Conservation (phyloP, 2,888 invertebrate species). For the Lochmaea crataegi region DNA sequence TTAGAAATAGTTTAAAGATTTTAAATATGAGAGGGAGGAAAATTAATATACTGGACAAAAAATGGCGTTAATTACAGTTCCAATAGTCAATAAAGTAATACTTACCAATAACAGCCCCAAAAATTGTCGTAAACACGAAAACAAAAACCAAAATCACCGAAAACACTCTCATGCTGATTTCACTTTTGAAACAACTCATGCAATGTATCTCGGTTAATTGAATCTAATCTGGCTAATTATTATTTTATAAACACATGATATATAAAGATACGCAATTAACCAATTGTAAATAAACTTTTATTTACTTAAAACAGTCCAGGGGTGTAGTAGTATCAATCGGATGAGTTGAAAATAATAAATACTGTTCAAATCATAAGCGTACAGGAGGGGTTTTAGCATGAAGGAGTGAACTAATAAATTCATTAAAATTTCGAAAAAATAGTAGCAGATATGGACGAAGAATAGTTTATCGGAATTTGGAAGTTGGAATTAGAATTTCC, state of each 20-base stretch:
- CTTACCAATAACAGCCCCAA: neutral
- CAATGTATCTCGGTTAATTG: slow-evolving; percentile 1
- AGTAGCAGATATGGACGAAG: no score
- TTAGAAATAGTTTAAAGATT: neutral
- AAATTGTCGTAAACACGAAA: neutral
- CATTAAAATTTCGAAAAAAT: no score
- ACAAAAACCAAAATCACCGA: neutral
- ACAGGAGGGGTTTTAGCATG: no score
- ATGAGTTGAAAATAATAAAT: neutral
- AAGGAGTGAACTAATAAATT: no score
- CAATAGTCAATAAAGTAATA: neutral
- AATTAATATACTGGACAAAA: no score
- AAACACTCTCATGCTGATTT: slow-evolving; percentile 17
- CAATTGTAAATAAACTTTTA: neutral
- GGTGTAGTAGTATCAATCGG: neutral
- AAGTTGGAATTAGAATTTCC: no score
- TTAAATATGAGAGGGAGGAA: no score
- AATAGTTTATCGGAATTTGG: no score
- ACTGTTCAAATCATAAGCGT: neutral
- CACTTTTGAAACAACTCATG: slow-evolving; percentile 1
- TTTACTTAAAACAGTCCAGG: neutral
- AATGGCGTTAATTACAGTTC: no score
- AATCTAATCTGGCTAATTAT: neutral
- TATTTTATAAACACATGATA: slow-evolving; percentile 4
- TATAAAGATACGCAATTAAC: neutral